Evolutionary conservation across 2,888 invertebrate genomes (phyloP), one percentile per base, ranked within the genome.

Genomic region (Perdita meconis): DNA sequence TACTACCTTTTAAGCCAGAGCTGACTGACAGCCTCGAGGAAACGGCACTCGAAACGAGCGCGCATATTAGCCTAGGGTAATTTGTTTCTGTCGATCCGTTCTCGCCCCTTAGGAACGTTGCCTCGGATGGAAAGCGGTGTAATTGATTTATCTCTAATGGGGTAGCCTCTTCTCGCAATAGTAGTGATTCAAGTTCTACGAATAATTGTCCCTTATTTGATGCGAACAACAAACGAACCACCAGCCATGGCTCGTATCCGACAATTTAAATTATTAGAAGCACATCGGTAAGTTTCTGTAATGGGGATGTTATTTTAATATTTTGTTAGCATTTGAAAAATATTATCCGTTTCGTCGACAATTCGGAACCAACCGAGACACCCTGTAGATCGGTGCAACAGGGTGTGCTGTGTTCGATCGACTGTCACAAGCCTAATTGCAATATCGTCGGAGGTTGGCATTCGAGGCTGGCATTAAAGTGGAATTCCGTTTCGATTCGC

Each of bases 341-440:
- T n/a, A 19, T 51, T n/a, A 40, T 12, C 16, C 0, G 12, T 55
- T 40, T 26, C 40, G 44, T 0, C 34, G 12, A 16, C 30, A 53
- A 40, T 50, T 50, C 40, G 6, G 12, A 30, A 71, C 34, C 40
- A 24, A 16, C n/a, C 34, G 50, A 26, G 63, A 80, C 59, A 50
- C 44, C 47, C 34, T 47, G 53, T 65, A 65, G 51, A 10, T 8
- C 13, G 51, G 63, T 42, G 79, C 77, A 75, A 82, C 67, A 59
- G 71, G 71, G 70, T 65, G 63, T 36, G 51, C 42, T 38, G 51
- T 63, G 72, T 74, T 80, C 87, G 79, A 86, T 84, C 82, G 74
- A 81, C 79, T 81, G 84, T 85, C 78, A 81, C 80, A 42, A 59
- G 78, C 69, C 85, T 87, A 85, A 87, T 87, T 88, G 88, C 85